Evolutionary conservation across 2,113 vertebrate species (phyloP), one percentile per base, ranked within the genome.

Genomic region (Gymnocephalus cernua): DNA sequence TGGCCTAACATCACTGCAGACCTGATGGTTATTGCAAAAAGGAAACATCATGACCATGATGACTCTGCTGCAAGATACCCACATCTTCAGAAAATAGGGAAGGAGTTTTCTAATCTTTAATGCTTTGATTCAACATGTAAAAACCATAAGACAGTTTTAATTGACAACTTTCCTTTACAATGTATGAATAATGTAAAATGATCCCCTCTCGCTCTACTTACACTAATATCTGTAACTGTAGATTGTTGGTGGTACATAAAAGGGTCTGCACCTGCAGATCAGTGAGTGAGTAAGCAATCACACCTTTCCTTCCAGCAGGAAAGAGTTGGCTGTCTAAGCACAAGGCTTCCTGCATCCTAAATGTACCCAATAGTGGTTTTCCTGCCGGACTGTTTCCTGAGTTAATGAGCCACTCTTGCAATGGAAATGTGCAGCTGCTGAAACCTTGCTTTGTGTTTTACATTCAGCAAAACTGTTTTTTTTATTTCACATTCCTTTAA

Each of bases 301-400:
- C 92, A 93, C 92, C 89, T 94, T 93, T 88, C 87, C 89, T 92
- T 94, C 88, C 91, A 90, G 51, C 82, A 93, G 88, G 89, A 92
- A 94, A 85, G 84, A 80, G 45, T 25, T 82, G 84, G 86, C 90
- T 93, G 86, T 94, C 93, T 83, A 94, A 93, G 92, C 91, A 93
- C 76, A 74, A 63, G 65, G 74, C 83, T 92, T 93, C 91, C 93
- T 91, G 85, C 57, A 44, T 27, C 82, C 82, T 62, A 82, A 88
- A 88, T 93, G 83, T 93, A 87, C 84, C 84, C 85, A 66, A 69
- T 74, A 61, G 74, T 84, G 86, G 75, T 88, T 83, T 92, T 90
- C 91, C 88, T 92, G 86, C 67, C 92, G 80, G 66, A 62, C 68
- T 75, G 59, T 63, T 89, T 93, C 92, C 93, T 89, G 85, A 77